Evolutionary conservation across 2,888 invertebrate genomes (phyloP), one percentile per base, ranked within the genome.

Genomic region (Spodoptera littoralis): DNA sequence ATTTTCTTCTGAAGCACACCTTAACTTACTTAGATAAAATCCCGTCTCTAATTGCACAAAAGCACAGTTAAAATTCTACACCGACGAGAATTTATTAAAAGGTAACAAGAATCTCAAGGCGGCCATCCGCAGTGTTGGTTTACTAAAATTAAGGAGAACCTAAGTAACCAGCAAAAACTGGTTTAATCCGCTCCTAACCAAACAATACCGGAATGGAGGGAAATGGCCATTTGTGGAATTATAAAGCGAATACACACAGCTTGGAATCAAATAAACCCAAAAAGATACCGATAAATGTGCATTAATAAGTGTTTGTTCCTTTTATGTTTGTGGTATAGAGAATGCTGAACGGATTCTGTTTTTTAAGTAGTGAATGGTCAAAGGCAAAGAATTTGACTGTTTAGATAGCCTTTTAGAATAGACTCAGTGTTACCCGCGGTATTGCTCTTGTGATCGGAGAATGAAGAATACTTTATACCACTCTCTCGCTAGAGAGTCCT

Each of bases 121-220:
- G 60, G 52, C 74, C 55, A 60, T 65, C 59, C 72, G 42, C 68
- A 65, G 46, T 81, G 80, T 81, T 77, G 73, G 70, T 73, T 77
- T 62, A 77, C 78, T 79, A 70, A 81, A 82, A 81, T 76, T 65
- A 83, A 81, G 80, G 63, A 74, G 73, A 50, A 72, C 78, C 81
- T 80, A 78, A 78, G 81, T 75, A 80, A 79, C 81, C 76, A 76
- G 71, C 74, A 72, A 77, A 79, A 83, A 80, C 78, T 74, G 78
- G 69, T 81, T 78, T 80, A 84, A 85, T 83, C 84, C 68, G 83
- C 78, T 83, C 84, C 84, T 85, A 84, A 84, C 70, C 80, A 85
- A 85, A 85, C 84, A 84, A 61, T 70, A 73, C 76, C 60, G 73
- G 78, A 82, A 83, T 71, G 73, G 73, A 79, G 74, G 76, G 70